phyloP scores from a whole-genome alignment of 92 coral and sea anemone species.

The Zoanthus solanderi region DNA sequence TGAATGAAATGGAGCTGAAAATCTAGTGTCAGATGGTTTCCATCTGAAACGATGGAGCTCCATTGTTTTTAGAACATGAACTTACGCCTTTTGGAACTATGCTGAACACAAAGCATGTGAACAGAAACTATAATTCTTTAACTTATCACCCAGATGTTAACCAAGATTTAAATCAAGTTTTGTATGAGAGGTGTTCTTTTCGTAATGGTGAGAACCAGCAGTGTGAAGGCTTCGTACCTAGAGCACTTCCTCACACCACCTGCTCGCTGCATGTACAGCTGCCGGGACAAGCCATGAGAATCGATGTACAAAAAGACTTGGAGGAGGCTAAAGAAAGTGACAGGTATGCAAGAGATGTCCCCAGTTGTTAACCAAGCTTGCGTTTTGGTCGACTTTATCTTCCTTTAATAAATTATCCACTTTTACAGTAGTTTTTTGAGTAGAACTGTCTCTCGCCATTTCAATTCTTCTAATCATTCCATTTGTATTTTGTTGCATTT shows the following conservation, averaged over 20 bases:
- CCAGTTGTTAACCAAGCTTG: too few relatives aligned
- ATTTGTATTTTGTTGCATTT: too few relatives aligned
- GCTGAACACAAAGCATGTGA: too few relatives aligned
- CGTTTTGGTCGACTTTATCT: too few relatives aligned
- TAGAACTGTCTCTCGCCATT: too few relatives aligned
- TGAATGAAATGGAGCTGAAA: too few relatives aligned
- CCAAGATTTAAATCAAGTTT: slow-evolving; percentile 91
- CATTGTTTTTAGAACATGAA: too few relatives aligned
- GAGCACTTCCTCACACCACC: slow-evolving; percentile 70
- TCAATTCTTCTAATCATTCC: too few relatives aligned
- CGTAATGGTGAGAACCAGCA: slow-evolving; percentile 64
- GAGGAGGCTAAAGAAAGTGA: slow-evolving; percentile 80
- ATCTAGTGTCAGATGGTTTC: too few relatives aligned
- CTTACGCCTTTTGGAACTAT: neutral
- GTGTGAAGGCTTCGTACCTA: slow-evolving; percentile 74
- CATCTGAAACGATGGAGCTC: too few relatives aligned
- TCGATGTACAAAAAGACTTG: slow-evolving; percentile 79
- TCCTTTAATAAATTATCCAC: too few relatives aligned
- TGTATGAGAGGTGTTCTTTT: slow-evolving; percentile 88
- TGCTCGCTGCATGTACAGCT: slow-evolving; percentile 82
- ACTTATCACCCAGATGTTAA: slow-evolving; percentile 72
- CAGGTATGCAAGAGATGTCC: slow-evolving; percentile 43
- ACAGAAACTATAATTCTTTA: neutral
- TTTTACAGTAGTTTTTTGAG: too few relatives aligned
- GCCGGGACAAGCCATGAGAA: slow-evolving; percentile 66